Evolutionary conservation across 2,113 vertebrate genomes (phyloP), one percentile per base, ranked within the genome.

Genomic region (Eubucco bourcierii): DNA sequence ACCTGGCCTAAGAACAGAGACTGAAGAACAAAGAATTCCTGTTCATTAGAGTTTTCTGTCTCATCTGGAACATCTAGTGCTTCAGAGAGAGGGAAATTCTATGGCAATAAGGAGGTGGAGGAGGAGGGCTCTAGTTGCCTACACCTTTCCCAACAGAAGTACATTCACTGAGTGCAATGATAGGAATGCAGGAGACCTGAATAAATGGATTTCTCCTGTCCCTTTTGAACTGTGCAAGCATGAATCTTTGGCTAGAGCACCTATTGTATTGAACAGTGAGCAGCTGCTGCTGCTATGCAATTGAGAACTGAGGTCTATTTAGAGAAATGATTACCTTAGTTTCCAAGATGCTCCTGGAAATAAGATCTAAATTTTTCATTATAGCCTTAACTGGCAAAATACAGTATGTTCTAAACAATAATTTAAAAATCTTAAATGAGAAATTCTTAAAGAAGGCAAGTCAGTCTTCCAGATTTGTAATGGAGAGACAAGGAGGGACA

Each of bases 261-360:
- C 60, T 61, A 91, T 91, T 96, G 82, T 94, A 80, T 23, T 34
- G 44, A 94, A 91, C 37, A 87, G 82, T 78, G 95, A 91, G 90
- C 94, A 96, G 94, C 96, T 96, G 95, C 84, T 96, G 89, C 75
- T 21, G 53, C 53, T 90, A 83, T 4, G 60, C 85, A 75, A 39
- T 68, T 90, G 95, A 95, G 82, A 94, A 77, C 91, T 65, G 65
- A 83, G 90, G 41, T 85, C 91, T 95, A 94, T 95, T 94, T 93
- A 86, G 91, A 87, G 87, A 90, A 94, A 88, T 95, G 94, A 96
- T 96, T 96, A 90, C 94, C 85, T 90, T 92, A 93, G 84, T 89
- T 94, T 95, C 87, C 87, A 89, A 87, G 88, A 92, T 90, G 71
- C 68, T 95, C 70, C 90, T 94, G 90, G 80, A 93, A 96, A 96